Evolutionary conservation across 2,888 invertebrate genomes (phyloP), one percentile per base, ranked within the genome.

Genomic region (Mythimna pallens): DNA sequence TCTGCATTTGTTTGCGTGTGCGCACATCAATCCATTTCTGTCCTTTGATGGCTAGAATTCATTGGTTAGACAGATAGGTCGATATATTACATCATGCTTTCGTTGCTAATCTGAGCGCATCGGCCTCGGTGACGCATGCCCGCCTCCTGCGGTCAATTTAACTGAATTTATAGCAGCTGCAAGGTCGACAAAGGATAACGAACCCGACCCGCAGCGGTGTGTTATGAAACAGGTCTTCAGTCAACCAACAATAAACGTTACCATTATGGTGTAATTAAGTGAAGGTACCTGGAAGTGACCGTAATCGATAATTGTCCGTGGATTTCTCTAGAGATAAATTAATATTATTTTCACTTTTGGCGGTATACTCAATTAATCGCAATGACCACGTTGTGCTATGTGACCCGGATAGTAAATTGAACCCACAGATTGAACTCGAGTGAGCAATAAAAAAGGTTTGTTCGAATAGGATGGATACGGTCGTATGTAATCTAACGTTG

Each of bases 151-250:
- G 91, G 91, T 89, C 93, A 94, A 94, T 94, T 94, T 92, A 92
- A 91, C 94, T 92, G 90, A 94, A 94, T 95, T 94, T 93, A 94
- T 94, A 92, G 91, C 93, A 93, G 91, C 93, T 92, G 93, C 95
- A 95, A 95, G 96, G 95, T 94, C 95, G 94, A 86, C 87, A 84
- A 92, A 94, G 96, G 93, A 95, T 94, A 93, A 93, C 92, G 95
- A 95, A 94, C 96, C 90, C 91, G 80, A 85, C 88, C 87, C 86
- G 86, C 76, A 78, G 72, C 82, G 82, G 85, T 86, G 84, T 85
- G 86, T 92, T 91, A 91, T 89, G 91, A 92, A 93, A 91, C 91
- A 88, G 89, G 89, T 89, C 89, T 87, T 85, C 87, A 87, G 76
- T 84, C 73, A 80, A 82, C 73, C 50, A 73, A 76, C 83, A 87